Evolutionary conservation across 2,888 invertebrate genomes (phyloP), one percentile per base, ranked within the genome.

Genomic region (Atherix ibis): DNA sequence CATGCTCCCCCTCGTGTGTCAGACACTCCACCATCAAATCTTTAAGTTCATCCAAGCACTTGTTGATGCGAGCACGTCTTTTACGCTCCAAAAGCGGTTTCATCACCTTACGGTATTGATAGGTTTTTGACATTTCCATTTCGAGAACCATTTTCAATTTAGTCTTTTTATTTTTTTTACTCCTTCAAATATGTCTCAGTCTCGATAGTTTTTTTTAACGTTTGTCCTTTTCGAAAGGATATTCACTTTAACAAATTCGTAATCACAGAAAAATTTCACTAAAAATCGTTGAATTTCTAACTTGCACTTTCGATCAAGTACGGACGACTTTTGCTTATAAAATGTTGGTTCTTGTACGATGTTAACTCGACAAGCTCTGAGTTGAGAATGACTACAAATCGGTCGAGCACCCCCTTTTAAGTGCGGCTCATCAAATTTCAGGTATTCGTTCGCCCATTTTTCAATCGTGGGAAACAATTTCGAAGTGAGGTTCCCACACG

Each of bases 81-180:
- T 85, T 85, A 51, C 87, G 72, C 64, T 88, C 87, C 50, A 88
- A 66, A 76, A 87, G 77, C 51, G 87, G 87, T 62, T 88, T 87
- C 84, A 85, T 87, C 56, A 88, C 85, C 76, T 85, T 88, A 64
- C 88, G 75, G 65, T 88, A 88, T 62, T 88, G 87, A 64, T 87
- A 87, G 54, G 88, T 88, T 62, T 87, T 75, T 50, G 87, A 87
- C 24, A 24, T 29, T 25, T 35, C 35, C 35, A 35, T 35, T 31
- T 35, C 22, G 22, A 22, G 22, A 22, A 22, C 22, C 22, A 22
- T 22, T 22, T 22, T 22, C 10, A n/a, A 22, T 22, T 22, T 22
- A 22, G 6, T 22, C 10, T 22, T 22, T 8, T 22, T 22, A 22
- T 8, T 22, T 22, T 22, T 22, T 8, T 22, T 22, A 22, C 10